Evolutionary conservation across 2,113 vertebrate genomes (phyloP), one percentile per base, ranked within the genome.

Genomic region (Ammospiza nelsoni): DNA sequence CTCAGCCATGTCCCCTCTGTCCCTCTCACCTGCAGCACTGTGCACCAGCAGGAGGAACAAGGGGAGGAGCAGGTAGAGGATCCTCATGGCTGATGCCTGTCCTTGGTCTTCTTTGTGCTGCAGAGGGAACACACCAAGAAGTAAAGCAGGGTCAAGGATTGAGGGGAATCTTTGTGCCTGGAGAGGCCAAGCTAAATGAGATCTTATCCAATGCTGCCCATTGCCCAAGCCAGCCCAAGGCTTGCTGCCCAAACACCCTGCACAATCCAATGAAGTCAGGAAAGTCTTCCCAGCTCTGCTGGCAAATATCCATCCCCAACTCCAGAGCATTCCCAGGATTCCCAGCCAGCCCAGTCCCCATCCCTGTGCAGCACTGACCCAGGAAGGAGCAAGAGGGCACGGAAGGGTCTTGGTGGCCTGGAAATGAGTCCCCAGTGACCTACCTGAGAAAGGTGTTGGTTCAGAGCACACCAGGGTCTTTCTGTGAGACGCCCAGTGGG

Each of bases 41-140:
- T 91, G 91, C 9, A 22, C 2, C 49, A 93, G 13, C 23, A 95
- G n/a, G 13, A 93, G 39, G 39, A 92, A 3, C 35, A 94, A 23
- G 14, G 61, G 35, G 6, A 95, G 57, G 46, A 95, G 89, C 59
- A 95, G 76, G 81, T 62, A 83, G 35, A 95, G 57, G 46, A 94
- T 94, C 57, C 37, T 1, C 92, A 92, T 95, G 80, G 49, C 54
- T 39, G 77, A 20, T 67, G 63, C 13, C 39, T 33, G n/a, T 48
- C 52, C 63, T 57, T 27, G n/a, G 33, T 23, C 24, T 49, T 39
- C 57, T 7, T 4, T 1, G 15, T 9, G 12, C 18, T 81, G 52
- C n/a, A 68, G 51, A 57, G n/a, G 17, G 52, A 14, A 48, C n/a
- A 65, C 37, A 62, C 5, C 37, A 20, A 35, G 46, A 37, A 25